phyloP scores from a whole-genome alignment of 2,797 vertebrate genomes.

The Takifugu rubripes region DNA sequence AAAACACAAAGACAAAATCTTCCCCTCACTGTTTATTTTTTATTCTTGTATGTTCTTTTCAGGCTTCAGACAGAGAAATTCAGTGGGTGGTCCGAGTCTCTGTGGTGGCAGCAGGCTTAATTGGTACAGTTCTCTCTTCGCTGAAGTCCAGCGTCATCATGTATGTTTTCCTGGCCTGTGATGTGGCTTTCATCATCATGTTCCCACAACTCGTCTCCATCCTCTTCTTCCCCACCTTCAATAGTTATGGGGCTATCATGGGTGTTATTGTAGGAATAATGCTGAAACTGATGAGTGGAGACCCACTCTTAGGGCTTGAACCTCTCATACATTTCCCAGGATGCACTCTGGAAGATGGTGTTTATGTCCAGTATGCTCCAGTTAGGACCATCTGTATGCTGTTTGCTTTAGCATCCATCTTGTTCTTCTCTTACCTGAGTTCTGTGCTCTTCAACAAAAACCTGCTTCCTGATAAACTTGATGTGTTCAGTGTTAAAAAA shows the following conservation, averaged over 20 bases:
- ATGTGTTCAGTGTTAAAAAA: background rate
- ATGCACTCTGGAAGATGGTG: background rate
- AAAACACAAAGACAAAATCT: no score
- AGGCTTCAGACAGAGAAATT: conserved; percentile 71
- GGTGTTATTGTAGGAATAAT: background rate
- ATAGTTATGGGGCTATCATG: background rate
- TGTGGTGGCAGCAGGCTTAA: conserved; percentile 55
- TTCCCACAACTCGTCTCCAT: conserved; percentile 66
- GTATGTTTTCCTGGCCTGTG: conserved; percentile 38
- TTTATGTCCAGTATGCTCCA: background rate
- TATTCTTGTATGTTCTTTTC: background rate
- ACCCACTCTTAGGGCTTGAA: background rate
- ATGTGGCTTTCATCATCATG: conserved; percentile 62
- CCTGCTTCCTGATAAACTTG: background rate
- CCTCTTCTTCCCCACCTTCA: background rate
- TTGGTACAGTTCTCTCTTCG: conserved; percentile 1
- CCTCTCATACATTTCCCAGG: background rate
- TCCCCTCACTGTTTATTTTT: no score
- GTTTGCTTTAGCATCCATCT: background rate
- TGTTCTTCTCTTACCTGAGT: background rate
- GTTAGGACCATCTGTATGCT: background rate
- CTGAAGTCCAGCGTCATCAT: conserved; percentile 2
- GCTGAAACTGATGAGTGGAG: background rate
- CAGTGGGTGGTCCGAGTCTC: conserved; percentile 61
- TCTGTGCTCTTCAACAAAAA: background rate